Base-by-base conservation (phyloP, 1,140 invertebrate species). In the Hylyphantes graminicola region DNA sequence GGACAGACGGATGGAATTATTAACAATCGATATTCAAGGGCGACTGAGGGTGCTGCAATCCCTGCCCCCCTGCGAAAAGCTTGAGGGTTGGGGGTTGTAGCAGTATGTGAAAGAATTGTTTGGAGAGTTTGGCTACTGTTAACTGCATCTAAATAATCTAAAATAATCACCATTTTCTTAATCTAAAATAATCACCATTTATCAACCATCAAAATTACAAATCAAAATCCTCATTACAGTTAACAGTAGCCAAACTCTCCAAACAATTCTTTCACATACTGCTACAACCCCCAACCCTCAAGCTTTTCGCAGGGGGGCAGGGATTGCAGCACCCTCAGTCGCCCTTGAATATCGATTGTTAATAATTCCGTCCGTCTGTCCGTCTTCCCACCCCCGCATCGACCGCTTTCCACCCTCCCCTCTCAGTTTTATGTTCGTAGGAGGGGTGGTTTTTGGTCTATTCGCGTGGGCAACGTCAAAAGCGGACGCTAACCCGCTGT, bases 301-400 rank as follows among this genome's bases (percentile, higher is more conserved):
- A 48, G 12, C 67, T 53, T n/a, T 15, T 11, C 8, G 51, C 2
- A 15, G 13, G 15, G 59, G 74, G 59, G 59, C 12, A 76, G 35
- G 35, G 35, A 35, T 35, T 35, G 35, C 35, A 35, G 35, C 35
- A 35, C 35, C 35, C 35, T 35, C 21, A 64, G 59, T 54, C 59
- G 74, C 48, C 59, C 74, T 76, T 76, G 74, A 76, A 76, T 76
- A 76, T 76, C 74, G 74, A 76, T 76, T 76, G 35, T 57, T 76
- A 61, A 76, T 76, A 76, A 63, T 74, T 74, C 51, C 51, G 53
- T 76, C 57, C 21, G 55, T 74, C 64, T 48, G 57, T 63, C 61
- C 74, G 59, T 21, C 68, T 70, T 13, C 68, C 68, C 68, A n/a
- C 68, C 68, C 57, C 11, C 15, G 12, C 35, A 63, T 35, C 35